These are phyloP conservation scores for Centropus unirufus DNA, from an alignment of 2,113 vertebrate genomes.

Conservation along the genomic window DNA sequence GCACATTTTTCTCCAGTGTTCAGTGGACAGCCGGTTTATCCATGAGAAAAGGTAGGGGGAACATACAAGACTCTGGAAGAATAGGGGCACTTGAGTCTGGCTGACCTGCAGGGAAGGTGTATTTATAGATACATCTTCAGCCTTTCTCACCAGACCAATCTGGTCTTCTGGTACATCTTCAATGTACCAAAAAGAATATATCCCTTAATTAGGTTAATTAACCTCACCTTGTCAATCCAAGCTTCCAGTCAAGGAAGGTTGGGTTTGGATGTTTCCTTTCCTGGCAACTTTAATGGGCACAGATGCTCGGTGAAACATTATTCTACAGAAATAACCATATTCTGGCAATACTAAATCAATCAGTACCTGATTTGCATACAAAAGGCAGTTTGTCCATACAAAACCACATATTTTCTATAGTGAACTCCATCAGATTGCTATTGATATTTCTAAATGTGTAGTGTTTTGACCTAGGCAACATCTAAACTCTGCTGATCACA, in stretches of 20 bases:
- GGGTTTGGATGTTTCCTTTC: not conserved
- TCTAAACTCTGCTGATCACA: not conserved
- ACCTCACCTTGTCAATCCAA: not conserved
- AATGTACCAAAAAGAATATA: not conserved
- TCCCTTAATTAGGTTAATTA: constrained; percentile 11
- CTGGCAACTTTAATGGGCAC: not conserved
- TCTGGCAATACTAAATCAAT: not conserved
- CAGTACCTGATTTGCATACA: not conserved
- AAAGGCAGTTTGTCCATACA: not conserved
- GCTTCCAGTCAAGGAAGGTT: not conserved
- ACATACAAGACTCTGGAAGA: not conserved
- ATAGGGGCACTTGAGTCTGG: not conserved
- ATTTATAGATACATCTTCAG: constrained; percentile 2
- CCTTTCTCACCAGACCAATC: not conserved
- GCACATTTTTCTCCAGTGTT: not conserved
- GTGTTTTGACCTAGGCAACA: not conserved
- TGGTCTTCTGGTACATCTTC: too few relatives aligned
- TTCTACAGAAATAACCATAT: not conserved
- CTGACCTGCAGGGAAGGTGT: not conserved
- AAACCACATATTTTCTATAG: not conserved
- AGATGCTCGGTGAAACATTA: not conserved
- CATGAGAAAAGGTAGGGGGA: not conserved
- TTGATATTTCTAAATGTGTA: not conserved
- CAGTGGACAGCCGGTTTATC: not conserved
- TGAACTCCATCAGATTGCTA: not conserved